Base-by-base conservation (phyloP, 1,140 invertebrate species). In the Drosophila takahashii region DNA sequence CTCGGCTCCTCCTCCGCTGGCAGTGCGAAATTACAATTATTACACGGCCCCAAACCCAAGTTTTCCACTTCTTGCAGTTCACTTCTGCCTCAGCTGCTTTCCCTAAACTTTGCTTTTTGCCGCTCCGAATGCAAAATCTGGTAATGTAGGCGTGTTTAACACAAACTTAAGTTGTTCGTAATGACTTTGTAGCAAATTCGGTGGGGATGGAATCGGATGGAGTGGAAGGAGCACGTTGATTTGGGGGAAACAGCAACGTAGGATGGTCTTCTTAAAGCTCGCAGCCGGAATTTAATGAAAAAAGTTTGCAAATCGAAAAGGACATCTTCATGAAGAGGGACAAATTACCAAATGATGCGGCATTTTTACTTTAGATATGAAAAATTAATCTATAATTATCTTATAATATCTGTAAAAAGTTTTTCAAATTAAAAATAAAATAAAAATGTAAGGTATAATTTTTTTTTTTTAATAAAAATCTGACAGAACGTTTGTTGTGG, bases 21-120 rank as follows among this genome's bases (percentile, higher is more conserved):
- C 58, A 41, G 80, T 73, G 70, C 80, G 67, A 86, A 83, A 89
- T 91, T 85, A 91, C 83, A 91, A 90, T 91, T 91, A 91, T 91
- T 91, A 91, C 80, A 89, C 81, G 71, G 64, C n/a, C 39, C 60
- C 58, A 37, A 13, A 37, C 51, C 51, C 41, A 47, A 74, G 62
- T 39, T 70, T 67, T 54, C 53, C 60, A 61, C 79, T 77, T 81
- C 62, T 36, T 74, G 57, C 79, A 66, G 61, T 83, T 81, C 61
- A 16, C 66, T 54, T 64, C 37, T 48, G 74, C 22, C 52, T 58
- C 51, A 22, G 36, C 53, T 51, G 50, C 51, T 62, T 51, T 36
- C 45, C 39, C 51, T 34, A 77, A 86, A 81, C 66, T 86, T 85
- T 79, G 61, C 34, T 45, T 66, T 75, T 64, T 51, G 67, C 52